Evolutionary conservation across 2,113 vertebrate genomes (phyloP), one percentile per base, ranked within the genome.

Genomic region (Anolis sagrei): DNA sequence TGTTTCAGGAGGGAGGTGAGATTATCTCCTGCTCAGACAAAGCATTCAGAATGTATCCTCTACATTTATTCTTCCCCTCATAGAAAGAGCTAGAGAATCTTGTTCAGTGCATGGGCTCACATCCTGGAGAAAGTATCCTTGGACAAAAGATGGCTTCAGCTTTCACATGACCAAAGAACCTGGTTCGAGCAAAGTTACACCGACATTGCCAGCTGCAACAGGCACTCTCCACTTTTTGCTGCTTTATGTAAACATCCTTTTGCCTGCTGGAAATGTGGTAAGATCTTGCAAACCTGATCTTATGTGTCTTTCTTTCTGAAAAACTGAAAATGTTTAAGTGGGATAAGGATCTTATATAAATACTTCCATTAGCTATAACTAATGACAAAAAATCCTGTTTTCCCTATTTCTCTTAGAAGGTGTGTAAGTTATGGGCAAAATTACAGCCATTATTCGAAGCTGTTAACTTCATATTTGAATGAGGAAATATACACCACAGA

Each of bases 401-500:
- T 92, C 92, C 90, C 91, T 93, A 94, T 90, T 94, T 86, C 48
- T 91, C 93, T 93, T 93, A 94, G 94, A 95, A 94, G 93, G 94
- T 90, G 90, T 94, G 94, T 93, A 94, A 95, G 92, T 95, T 95
- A 95, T 86, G 93, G 94, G 93, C 91, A 89, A 92, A 90, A 93
- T 92, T 94, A 95, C 94, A 93, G 94, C 94, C 92, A 88, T 94
- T 94, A 95, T 93, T 95, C 82, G 94, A 93, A 97, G 95, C 94
- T 96, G 94, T 91, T 94, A 93, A 95, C 95, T 96, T 96, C 95
- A 96, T 91, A 95, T 96, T 95, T 94, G 96, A 97, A 97, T 95
- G 95, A 96, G 97, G 96, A 98, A 98, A 98, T 97, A 97, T 97
- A 98, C 97, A 98, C 97, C 97, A 97, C 96, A 97, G 98, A 98